Evolutionary conservation across 2,113 vertebrate genomes (phyloP).

Genomic region (Corythaixoides concolor): DNA sequence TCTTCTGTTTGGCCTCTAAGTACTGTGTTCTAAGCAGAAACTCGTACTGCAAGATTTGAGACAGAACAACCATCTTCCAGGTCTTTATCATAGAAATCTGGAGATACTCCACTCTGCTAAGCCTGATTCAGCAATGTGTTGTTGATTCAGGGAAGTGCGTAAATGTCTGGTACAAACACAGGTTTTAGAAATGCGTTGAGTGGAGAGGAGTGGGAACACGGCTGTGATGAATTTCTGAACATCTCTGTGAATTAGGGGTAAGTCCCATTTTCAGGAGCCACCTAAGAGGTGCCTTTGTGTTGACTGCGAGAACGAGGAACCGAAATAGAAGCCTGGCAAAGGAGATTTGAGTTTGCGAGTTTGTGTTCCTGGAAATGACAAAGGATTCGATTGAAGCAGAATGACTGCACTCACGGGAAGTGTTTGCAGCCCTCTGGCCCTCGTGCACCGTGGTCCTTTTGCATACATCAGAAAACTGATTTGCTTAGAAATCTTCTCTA

Average conservation of each 20-base stretch:
- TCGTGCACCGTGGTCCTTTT: background rate
- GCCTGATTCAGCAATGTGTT: background rate
- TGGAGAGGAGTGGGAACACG: background rate
- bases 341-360: background rate
- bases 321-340: background rate
- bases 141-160: background rate
- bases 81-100: background rate
- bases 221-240: background rate
- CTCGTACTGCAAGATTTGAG: no score
- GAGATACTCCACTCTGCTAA: background rate
- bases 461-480: background rate
- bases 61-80: rapidly evolving
- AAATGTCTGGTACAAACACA: background rate
- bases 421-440: background rate
- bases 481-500: background rate
- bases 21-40: background rate
- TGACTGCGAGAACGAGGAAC: background rate
- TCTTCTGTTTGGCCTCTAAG: background rate
- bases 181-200: background rate
- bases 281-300: background rate
- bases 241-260: background rate
- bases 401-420: background rate
- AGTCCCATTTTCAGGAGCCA: background rate
- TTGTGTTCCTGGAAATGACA: background rate
- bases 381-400: background rate